Percentiles rank a stretch among this genome's conserved stretches.
phyloP scores from a whole-genome alignment of 2,888 invertebrate species.

The Ceratothoa steindachneri region DNA sequence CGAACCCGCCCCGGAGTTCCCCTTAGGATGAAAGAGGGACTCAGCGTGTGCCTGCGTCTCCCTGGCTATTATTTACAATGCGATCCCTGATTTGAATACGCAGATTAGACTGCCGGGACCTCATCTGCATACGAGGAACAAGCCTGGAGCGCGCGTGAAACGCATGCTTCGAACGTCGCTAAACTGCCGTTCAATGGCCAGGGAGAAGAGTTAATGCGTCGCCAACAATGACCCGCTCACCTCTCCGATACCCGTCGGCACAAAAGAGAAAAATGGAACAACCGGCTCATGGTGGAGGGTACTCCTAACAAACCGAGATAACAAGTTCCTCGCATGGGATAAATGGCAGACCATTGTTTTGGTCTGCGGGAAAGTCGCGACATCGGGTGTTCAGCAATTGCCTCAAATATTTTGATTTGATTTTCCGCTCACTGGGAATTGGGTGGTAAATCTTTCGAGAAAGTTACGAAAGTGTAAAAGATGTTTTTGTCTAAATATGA shows the following conservation, averaged over 20 bases:
- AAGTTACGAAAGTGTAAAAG: too few relatives aligned
- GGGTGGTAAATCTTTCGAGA: too few relatives aligned
- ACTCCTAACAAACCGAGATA: neutral
- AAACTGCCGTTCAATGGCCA: neutral
- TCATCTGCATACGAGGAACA: conserved; percentile 11
- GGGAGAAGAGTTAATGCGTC: neutral
- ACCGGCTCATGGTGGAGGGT: neutral
- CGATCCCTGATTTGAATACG: conserved; percentile 13
- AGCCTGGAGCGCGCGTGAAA: neutral
- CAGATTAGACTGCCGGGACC: neutral
- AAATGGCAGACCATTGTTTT: too few relatives aligned
- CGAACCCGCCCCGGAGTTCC: neutral
- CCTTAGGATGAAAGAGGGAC: neutral
- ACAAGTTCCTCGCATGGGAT: neutral
- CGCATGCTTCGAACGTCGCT: conserved; percentile 6
- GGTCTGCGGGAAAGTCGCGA: too few relatives aligned
- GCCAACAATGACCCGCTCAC: neutral
- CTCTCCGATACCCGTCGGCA: neutral
- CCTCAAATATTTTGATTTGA: too few relatives aligned
- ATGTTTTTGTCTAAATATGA: too few relatives aligned
- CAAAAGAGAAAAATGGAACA: neutral
- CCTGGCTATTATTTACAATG: neutral
- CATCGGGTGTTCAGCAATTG: too few relatives aligned
- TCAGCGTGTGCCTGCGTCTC: conserved; percentile 1
- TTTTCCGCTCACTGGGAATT: too few relatives aligned